Base-by-base conservation (phyloP, 2,113 vertebrate genomes). In the Neogale vison region DNA sequence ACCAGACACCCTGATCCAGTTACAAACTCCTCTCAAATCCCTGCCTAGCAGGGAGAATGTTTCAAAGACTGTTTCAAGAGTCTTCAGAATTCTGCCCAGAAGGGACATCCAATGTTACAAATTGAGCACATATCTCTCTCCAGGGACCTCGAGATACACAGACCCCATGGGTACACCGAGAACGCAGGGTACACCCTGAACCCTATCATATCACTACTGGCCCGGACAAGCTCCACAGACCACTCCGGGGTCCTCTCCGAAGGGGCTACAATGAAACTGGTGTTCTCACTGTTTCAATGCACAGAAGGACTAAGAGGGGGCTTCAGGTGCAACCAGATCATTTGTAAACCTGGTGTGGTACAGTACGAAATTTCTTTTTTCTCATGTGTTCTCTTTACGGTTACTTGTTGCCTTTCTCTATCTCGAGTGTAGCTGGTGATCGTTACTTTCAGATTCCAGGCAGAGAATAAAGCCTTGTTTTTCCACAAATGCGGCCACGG, bases 261-360 rank as follows among this genome's bases (percentile, higher is more conserved):
- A 7, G 42, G 6, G 18, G 7, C 31, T 90, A 92, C 90, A 34
- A 31, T 9, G 23, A 92, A 34, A 82, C 1, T 24, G 20, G 12
- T 50, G 50, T 74, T 85, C 61, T 85, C 23, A 69, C 45, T 83
- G 17, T 69, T 94, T 65, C 67, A 8, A 55, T 21, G 15, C 39
- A 93, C 42, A 89, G 61, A 92, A 90, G 45, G 24, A 93, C 47
- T 6, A 63, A 55, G 71, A 88, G 26, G 34, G 36, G 47, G 15
- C 15, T 69, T 10, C 80, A 34, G 36, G 23, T 76, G 24, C 18
- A 69, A 84, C 7, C 14, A 80, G 20, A 94, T 87, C 39, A 84
- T 47, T 93, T 69, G 14, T 67, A 93, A 95, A 95, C 59, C 45
- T 77, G 42, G 47, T 71, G 45, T 47, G 91, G 88, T 87, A 83